Percentiles rank a stretch among this genome's conserved stretches.
phyloP scores from a whole-genome alignment of 2,797 vertebrate genomes.

The Sebastes steindachneri region DNA sequence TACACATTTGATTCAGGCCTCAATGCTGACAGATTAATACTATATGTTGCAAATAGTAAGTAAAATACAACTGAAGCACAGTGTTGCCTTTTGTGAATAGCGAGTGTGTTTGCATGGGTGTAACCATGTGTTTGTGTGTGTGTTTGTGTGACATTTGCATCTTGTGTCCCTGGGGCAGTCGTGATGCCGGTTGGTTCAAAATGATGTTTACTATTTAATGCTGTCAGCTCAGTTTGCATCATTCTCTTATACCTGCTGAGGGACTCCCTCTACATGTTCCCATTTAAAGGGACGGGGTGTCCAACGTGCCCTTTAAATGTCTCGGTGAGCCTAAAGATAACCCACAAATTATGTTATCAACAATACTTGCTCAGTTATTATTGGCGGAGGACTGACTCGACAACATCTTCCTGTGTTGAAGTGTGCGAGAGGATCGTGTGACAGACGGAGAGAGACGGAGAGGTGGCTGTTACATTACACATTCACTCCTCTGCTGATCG shows the following conservation, averaged over 20 bases:
- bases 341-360: not conserved
- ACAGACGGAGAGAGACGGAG: conserved; percentile 5
- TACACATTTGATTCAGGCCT: not conserved
- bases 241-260: conserved; percentile 29
- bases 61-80: not conserved
- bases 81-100: not conserved
- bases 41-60: not conserved
- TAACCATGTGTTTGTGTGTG: not conserved
- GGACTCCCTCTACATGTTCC: conserved; percentile 29
- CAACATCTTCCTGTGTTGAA: conserved; percentile 33
- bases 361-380: conserved; percentile 3
- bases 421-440: conserved; percentile 24
- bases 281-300: conserved; percentile 29
- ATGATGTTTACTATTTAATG: conserved; percentile 64
- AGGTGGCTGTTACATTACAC: conserved; percentile 18
- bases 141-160: conserved; percentile 37
- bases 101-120: not conserved
- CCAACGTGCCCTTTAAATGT: conserved; percentile 37
- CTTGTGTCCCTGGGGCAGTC: conserved; percentile 24
- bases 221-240: conserved; percentile 42
- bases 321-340: not conserved
- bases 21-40: not conserved
- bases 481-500: conserved; percentile 15
- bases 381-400: not conserved
- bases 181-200: conserved; percentile 51